Evolutionary conservation across 2,797 vertebrate species (phyloP).

Genomic region (Gymnothorax javanicus): DNA sequence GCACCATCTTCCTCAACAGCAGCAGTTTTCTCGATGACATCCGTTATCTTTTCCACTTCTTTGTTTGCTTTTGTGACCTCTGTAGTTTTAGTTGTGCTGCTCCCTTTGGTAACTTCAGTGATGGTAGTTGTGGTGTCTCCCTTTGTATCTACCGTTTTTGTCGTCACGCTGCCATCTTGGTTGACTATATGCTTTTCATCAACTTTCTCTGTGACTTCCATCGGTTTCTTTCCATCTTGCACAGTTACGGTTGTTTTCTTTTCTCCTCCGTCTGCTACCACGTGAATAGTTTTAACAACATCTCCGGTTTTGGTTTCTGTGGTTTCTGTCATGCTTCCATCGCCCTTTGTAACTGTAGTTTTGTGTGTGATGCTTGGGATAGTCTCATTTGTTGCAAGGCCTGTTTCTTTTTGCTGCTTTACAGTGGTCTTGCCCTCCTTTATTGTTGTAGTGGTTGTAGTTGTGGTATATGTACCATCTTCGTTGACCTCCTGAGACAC

Average conservation of each 20-base stretch:
- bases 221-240: background rate
- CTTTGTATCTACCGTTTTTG: background rate
- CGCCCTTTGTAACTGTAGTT: background rate
- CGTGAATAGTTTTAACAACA: background rate
- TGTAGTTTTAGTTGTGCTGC: background rate
- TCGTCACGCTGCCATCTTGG: background rate
- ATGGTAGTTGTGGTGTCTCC: background rate
- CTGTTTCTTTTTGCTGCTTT: background rate
- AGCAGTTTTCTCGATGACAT: background rate
- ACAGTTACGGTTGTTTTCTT: background rate
- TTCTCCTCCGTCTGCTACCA: background rate
- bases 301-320: background rate
- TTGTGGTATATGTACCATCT: background rate
- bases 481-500: background rate
- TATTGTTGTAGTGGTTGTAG: background rate
- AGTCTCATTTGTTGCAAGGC: background rate
- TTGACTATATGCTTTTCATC: background rate
- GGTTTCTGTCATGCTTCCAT: background rate
- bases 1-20: background rate
- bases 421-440: background rate
- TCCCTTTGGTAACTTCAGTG: conserved; percentile 2
- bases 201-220: background rate
- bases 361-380: background rate
- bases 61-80: background rate
- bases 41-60: background rate